Percentiles rank a stretch among this genome's conserved stretches.
These are phyloP conservation scores for Dryobates pubescens DNA, from an alignment of 2,797 vertebrate species.

Conservation along the genomic window DNA sequence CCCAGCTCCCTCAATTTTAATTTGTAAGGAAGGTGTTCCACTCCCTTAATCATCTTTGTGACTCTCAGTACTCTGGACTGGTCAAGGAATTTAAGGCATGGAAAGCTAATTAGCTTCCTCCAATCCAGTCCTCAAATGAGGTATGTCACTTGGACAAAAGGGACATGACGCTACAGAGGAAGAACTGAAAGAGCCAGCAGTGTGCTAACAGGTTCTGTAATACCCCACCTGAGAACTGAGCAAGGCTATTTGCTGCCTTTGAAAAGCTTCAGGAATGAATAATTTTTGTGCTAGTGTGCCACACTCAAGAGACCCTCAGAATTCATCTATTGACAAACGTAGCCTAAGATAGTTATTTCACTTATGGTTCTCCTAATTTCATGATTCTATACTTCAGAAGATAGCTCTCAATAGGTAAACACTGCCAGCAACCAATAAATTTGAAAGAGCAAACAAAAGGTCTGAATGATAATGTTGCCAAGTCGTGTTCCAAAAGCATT, in stretches of 20 bases:
- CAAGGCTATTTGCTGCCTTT: background rate
- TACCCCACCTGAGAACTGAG: background rate
- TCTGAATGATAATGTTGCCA: slow-evolving; percentile 54
- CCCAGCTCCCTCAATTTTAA: no score
- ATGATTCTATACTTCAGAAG: background rate
- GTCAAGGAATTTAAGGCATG: no score
- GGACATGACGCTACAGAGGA: no score
- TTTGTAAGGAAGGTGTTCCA: no score
- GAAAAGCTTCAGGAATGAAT: background rate
- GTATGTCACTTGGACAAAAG: no score
- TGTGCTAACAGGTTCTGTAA: no score
- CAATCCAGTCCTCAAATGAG: no score
- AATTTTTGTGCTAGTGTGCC: background rate
- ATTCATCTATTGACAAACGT: background rate
- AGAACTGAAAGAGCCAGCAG: no score
- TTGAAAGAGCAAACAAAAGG: slow-evolving; percentile 16
- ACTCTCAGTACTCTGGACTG: no score
- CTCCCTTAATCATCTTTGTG: no score
- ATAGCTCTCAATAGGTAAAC: background rate
- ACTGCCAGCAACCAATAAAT: slow-evolving; percentile 27
- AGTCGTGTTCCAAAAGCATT: slow-evolving; percentile 1
- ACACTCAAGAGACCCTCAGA: background rate
- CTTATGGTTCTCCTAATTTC: background rate
- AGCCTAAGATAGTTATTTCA: background rate
- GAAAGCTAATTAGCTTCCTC: no score